Base-by-base conservation (phyloP, 2,797 vertebrate species). In the Sebastes aleutianus region DNA sequence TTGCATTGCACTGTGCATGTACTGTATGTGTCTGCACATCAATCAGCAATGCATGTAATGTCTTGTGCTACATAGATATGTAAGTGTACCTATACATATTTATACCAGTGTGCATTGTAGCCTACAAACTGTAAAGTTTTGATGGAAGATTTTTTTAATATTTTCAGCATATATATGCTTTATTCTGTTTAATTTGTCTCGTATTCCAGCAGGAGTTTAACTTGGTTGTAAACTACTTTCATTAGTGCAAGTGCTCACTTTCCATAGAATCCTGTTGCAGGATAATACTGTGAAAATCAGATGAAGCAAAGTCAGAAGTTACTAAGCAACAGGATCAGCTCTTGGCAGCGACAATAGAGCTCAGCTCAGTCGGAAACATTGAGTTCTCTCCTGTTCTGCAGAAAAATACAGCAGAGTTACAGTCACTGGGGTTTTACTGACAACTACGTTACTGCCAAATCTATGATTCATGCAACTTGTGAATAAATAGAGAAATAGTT, bases 271-370 rank as follows among this genome's bases (percentile, higher is more conserved):
- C 29, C 2, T 39, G 12, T 22, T 56, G 18, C 18, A 71, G 9
- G 47, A 29, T 39, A 27, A 54, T 4, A 24, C 29, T 24, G 57
- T 53, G 47, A 27, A 29, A 47, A 58, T 72, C 32, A 64, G 16
- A 69, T 27, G 50, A 47, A 34, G 39, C 13, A 68, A 63, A 56
- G n/a, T 69, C 32, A 43, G 57, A 74, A 57, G 78, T 80, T 69
- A 63, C 70, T 57, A 74, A 61, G 64, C 65, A 74, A 69, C 78
- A 31, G 56, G 56, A 69, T 69, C 71, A 29, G 18, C 8, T 32
- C 18, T 53, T 53, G 65, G 70, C 31, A 63, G 24, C 1, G 14
- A 67, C 54, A 24, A 13, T 1, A 13, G 20, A 68, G 53, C 31
- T 64, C 31, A 27, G 74, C 39, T 43, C 39, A 43, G 36, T 39